Evolutionary conservation across 2,888 invertebrate species (phyloP).

Genomic region (Protophormia terraenovae): DNA sequence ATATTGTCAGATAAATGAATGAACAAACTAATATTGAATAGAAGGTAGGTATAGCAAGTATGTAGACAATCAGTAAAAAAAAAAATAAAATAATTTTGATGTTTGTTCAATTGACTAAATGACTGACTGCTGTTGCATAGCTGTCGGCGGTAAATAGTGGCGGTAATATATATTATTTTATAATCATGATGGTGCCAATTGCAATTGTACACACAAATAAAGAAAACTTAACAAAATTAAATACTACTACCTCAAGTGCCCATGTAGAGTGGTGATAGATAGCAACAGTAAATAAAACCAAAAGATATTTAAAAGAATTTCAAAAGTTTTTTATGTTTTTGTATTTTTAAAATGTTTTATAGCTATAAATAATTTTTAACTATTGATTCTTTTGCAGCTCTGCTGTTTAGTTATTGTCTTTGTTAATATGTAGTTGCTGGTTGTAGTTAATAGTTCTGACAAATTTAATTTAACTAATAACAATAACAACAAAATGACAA

Average conservation of each 20-base stretch:
- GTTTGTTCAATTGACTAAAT: conserved; percentile 24
- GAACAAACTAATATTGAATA: not conserved
- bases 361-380: not conserved
- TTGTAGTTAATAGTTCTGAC: conserved; percentile 51
- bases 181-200: conserved; percentile 56
- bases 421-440: not conserved
- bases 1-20: conserved; percentile 13
- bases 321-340: not conserved
- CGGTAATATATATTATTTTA: conserved; percentile 19
- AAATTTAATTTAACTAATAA: conserved; percentile 64
- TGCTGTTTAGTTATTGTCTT: not conserved
- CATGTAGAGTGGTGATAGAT: conserved; percentile 41
- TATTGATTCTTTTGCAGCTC: conserved; percentile 6
- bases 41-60: not conserved
- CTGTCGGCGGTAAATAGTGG: not conserved
- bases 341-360: too few species aligned
- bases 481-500: conserved; percentile 31
- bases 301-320: not conserved
- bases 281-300: conserved; percentile 3
- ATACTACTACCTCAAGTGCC: conserved; percentile 44
- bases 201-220: conserved; percentile 42
- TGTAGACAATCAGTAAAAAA: conserved; percentile 27
- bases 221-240: conserved; percentile 42
- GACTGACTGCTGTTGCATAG: conserved; percentile 28
- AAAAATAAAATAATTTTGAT: conserved; percentile 19